Percentiles rank a stretch among this genome's conserved stretches.
These are phyloP conservation scores for Charina bottae DNA, from an alignment of 2,113 vertebrate genomes.

Conservation along the genomic window DNA sequence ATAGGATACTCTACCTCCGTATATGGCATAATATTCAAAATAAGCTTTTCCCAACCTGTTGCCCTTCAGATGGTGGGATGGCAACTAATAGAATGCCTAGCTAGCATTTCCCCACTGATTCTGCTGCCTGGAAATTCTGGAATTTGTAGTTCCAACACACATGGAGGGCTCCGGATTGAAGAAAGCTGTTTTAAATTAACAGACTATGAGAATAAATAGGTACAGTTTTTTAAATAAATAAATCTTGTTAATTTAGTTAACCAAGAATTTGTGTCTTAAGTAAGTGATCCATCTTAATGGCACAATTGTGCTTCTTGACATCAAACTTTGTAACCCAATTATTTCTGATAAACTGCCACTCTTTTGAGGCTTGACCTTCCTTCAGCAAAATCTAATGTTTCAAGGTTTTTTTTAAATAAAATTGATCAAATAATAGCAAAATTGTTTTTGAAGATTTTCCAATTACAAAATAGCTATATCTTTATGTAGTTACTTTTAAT, in stretches of 20 bases:
- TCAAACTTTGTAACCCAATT: slow-evolving; percentile 72
- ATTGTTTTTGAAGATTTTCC: slow-evolving; percentile 64
- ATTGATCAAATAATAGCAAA: slow-evolving; percentile 65
- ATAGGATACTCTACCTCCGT: neutral
- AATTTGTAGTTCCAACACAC: neutral
- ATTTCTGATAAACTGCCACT: slow-evolving; percentile 72
- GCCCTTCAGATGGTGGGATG: neutral
- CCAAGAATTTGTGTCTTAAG: slow-evolving; percentile 62
- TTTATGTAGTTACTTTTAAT: slow-evolving; percentile 54
- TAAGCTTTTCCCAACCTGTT: neutral
- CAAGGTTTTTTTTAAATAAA: slow-evolving; percentile 33
- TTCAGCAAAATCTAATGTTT: slow-evolving; percentile 69
- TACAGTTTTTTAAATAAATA: slow-evolving; percentile 53
- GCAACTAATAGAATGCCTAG: neutral
- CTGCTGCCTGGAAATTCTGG: slow-evolving; percentile 14
- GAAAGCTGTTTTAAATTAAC: slow-evolving; percentile 60
- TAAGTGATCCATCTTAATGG: slow-evolving; percentile 63
- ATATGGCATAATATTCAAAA: neutral
- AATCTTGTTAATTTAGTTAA: slow-evolving; percentile 66
- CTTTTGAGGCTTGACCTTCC: slow-evolving; percentile 52
- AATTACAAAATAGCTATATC: slow-evolving; percentile 48
- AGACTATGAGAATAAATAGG: slow-evolving; percentile 61
- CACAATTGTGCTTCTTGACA: slow-evolving; percentile 67
- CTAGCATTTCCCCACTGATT: slow-evolving; percentile 6
- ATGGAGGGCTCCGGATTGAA: neutral